Percentiles rank a stretch among this genome's conserved stretches.
These are phyloP conservation scores for Numida meleagris DNA, from an alignment of 2,113 vertebrate species.

Conservation along the genomic window DNA sequence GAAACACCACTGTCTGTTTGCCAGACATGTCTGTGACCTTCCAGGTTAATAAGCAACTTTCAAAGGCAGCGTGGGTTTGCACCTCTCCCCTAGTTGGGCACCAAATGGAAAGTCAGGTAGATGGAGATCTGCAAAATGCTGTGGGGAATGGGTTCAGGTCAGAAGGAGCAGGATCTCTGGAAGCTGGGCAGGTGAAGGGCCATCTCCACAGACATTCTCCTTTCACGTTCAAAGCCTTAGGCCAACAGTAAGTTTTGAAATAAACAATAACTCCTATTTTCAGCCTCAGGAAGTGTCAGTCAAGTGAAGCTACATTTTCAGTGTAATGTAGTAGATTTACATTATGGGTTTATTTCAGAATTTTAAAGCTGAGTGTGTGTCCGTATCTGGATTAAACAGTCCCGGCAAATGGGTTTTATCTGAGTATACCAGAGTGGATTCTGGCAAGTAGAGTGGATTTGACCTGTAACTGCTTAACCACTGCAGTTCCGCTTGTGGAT, in stretches of 20 bases:
- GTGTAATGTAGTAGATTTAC: neutral
- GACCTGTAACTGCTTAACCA: neutral
- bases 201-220: neutral
- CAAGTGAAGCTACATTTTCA: neutral
- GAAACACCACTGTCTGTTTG: neutral
- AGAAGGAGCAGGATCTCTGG: neutral
- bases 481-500: neutral
- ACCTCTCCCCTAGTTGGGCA: neutral
- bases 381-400: neutral
- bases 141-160: neutral
- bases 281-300: neutral
- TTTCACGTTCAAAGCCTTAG: neutral
- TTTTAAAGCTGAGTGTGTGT: neutral
- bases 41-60: constrained; percentile 10
- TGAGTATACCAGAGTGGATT: no score
- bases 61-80: accelerated
- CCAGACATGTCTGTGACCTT: neutral
- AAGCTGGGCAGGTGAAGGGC: neutral
- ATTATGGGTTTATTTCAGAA: neutral
- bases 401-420: neutral
- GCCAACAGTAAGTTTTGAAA: neutral
- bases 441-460: neutral
- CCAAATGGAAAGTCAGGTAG: neutral
- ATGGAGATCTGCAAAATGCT: neutral
- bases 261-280: neutral